Conservation (phyloP, 2,888 invertebrate species). For the Deroplatys truncata region DNA sequence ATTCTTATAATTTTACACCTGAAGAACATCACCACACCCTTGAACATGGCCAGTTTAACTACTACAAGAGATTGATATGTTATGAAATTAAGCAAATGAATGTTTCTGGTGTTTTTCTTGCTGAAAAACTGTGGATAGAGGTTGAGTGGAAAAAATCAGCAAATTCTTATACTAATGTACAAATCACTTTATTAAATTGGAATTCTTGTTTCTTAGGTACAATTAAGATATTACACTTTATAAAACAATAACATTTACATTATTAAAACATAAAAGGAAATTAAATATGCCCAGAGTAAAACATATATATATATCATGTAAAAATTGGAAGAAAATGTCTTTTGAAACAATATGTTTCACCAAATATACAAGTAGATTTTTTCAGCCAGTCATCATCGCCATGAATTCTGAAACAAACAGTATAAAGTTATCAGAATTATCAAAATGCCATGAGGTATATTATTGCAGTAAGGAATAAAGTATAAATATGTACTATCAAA, state of each 20-base stretch:
- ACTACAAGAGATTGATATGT: no score
- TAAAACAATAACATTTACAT: not conserved
- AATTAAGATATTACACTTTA: not conserved
- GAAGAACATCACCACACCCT: no score
- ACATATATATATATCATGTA: not conserved
- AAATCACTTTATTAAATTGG: not conserved
- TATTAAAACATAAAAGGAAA: not conserved
- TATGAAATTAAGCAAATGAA: no score
- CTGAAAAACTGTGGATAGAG: no score
- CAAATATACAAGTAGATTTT: not conserved
- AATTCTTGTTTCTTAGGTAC: not conserved
- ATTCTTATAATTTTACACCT: not conserved
- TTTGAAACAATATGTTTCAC: constrained; percentile 9
- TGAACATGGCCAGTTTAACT: no score
- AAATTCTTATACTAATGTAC: not conserved
- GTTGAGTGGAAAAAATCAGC: not conserved
- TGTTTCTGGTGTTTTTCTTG: no score
- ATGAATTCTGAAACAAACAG: constrained; percentile 77
- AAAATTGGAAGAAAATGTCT: constrained; percentile 15
- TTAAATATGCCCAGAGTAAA: not conserved
- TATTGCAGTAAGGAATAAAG: no score
- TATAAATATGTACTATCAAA: no score
- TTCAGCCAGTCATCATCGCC: constrained; percentile 87
- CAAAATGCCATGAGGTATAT: not conserved
- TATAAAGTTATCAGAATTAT: constrained; percentile 1